phyloP scores from a whole-genome alignment of 2,113 vertebrate genomes.

The Odocoileus hemionus region DNA sequence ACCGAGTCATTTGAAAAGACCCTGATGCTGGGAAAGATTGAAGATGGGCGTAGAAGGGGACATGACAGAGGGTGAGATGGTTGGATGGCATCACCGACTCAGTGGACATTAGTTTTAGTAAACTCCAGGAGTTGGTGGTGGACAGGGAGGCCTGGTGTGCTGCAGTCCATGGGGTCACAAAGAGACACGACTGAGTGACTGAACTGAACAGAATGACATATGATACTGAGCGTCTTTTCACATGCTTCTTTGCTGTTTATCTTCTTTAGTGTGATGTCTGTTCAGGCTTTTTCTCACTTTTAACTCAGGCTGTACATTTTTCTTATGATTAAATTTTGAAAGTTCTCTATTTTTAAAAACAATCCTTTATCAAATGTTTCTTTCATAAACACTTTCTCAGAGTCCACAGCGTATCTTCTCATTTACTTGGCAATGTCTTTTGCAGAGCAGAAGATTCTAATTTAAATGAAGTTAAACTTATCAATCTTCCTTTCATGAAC shows the following conservation, averaged over 20 bases:
- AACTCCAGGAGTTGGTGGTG: not conserved
- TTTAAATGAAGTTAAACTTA: not conserved
- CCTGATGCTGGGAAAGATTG: not conserved
- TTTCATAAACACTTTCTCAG: not conserved
- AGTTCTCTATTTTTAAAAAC: not conserved
- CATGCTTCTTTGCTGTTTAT: not conserved
- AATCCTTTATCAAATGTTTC: not conserved
- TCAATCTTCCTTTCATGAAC: not conserved
- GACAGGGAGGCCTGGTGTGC: not conserved
- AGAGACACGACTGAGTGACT: not conserved
- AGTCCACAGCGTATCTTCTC: not conserved
- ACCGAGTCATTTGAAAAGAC: not conserved
- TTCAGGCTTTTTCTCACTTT: not conserved
- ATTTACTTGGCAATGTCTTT: not conserved
- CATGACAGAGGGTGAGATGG: not conserved
- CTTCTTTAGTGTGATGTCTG: not conserved
- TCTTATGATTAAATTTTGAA: not conserved
- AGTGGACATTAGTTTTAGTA: not conserved
- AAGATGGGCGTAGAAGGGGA: not conserved
- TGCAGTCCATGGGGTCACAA: not conserved
- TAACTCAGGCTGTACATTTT: not conserved
- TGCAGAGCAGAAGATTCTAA: not conserved
- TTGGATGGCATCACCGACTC: not conserved
- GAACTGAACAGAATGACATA: not conserved
- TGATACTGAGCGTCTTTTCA: not conserved